Conservation (phyloP, 2,888 invertebrate genomes). For the Deilephila porcellus region DNA sequence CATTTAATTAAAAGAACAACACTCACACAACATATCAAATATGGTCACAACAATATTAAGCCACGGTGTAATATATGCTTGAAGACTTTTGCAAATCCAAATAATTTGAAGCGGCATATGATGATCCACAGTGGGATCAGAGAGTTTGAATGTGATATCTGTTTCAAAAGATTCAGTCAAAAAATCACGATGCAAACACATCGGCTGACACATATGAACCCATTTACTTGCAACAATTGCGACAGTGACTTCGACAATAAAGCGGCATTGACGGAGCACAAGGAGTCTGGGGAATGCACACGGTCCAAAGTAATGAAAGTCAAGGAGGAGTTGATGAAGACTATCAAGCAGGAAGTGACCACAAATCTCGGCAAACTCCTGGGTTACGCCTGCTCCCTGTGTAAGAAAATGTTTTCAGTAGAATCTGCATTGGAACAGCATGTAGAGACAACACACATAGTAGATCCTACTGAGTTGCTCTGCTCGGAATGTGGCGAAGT, state of each 20-base stretch:
- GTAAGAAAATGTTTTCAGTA: conserved; percentile 79
- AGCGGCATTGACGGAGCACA: conserved; percentile 56
- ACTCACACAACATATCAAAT: conserved; percentile 79
- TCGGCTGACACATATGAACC: conserved; percentile 71
- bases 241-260: conserved; percentile 67
- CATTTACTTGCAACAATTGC: conserved; percentile 68
- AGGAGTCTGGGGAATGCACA: conserved; percentile 61
- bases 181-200: conserved; percentile 82
- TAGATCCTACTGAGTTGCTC: conserved; percentile 63
- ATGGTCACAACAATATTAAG: conserved; percentile 74
- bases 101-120: conserved; percentile 80
- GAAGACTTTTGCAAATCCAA: conserved; percentile 80
- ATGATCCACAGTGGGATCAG: conserved; percentile 77
- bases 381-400: conserved; percentile 76
- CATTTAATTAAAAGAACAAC: conserved; percentile 69
- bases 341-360: conserved; percentile 74
- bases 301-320: conserved; percentile 66
- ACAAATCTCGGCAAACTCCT: conserved; percentile 71
- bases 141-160: conserved; percentile 80
- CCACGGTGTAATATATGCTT: conserved; percentile 71
- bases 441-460: conserved; percentile 70
- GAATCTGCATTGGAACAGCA: conserved; percentile 77
- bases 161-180: conserved; percentile 76
- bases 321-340: conserved; percentile 73
- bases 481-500: conserved; percentile 75